Conservation (phyloP, 1,140 invertebrate species). For the Diachasmimorpha longicaudata region DNA sequence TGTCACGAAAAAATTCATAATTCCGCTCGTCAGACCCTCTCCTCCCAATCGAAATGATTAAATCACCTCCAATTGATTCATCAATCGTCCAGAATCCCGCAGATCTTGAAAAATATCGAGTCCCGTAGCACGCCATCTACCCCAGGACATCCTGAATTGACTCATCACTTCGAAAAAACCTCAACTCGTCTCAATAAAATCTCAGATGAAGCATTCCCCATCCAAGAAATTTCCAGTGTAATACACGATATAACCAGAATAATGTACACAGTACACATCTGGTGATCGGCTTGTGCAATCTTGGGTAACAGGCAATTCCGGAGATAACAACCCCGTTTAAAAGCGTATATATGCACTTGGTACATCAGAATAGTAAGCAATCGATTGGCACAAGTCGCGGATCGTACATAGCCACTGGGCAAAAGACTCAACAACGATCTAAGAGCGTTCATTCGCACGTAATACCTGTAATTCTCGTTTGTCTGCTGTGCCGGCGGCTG, state of each 20-base stretch:
- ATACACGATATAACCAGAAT: neutral
- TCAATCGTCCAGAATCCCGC: no score
- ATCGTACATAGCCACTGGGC: neutral
- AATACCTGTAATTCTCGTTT: conserved; percentile 23
- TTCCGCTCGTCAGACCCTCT: no score
- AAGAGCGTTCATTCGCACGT: conserved; percentile 23
- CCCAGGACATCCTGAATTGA: no score
- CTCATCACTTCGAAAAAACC: no score
- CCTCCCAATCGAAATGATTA: no score
- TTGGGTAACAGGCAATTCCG: conserved; percentile 28
- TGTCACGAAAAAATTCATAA: no score
- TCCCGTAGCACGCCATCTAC: no score
- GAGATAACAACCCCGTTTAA: conserved; percentile 24
- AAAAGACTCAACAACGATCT: conserved; percentile 15
- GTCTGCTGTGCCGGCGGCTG: neutral
- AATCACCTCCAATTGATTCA: no score
- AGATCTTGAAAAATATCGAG: no score
- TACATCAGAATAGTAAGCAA: neutral
- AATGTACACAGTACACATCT: neutral
- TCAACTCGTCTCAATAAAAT: no score
- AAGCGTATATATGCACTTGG: neutral
- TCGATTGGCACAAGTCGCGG: neutral
- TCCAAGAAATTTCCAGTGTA: no score
- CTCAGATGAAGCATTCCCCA: no score
- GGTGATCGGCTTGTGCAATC: conserved; percentile 26